Base-by-base conservation (phyloP, 2,113 vertebrate species). In the Microtus pennsylvanicus region DNA sequence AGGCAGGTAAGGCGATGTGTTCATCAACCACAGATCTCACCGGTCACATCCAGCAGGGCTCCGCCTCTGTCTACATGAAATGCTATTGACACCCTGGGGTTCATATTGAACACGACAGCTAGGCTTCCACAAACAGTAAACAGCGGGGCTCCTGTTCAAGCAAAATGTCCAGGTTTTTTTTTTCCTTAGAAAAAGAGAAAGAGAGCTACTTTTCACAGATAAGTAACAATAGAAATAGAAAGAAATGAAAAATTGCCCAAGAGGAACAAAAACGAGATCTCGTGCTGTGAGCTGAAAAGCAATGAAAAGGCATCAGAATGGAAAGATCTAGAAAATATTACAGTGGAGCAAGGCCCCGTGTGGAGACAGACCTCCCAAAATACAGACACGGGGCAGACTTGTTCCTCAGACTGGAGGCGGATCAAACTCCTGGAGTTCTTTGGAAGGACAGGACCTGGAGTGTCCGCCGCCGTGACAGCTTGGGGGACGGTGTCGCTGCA, bases 151-250 rank as follows among this genome's bases (percentile, higher is more conserved):
- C 94, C 87, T 35, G 83, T 83, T 97, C 91, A 91, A 9, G 96
- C 90, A 94, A 97, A 97, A 78, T 28, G n/a, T 69, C 50, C 28
- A 33, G 89, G 26, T 91, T 16, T 19, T 94, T 94, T 97, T 96
- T 97, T 93, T 91, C 21, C 24, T 28, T 38, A 61, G 10, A 50
- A 50, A 50, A 50, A 93, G 42, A 76, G 88, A 94, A 50, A 91
- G 38, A 72, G 55, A 96, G 96, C 93, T 95, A 85, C 61, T 97
- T 96, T 97, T 92, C 94, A 97, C 91, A 95, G 94, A 97, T 93
- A 98, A 97, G 65, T 97, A 96, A 96, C 96, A 97, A 97, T 96
- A 96, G 94, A 93, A 94, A 94, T 87, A 90, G 74, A 94, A 94
- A 96, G 77, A 97, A 95, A 92, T 94, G 69, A 96, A 96, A 97